phyloP scores from a whole-genome alignment of 2,888 invertebrate species.

The Parelbella ahira region DNA sequence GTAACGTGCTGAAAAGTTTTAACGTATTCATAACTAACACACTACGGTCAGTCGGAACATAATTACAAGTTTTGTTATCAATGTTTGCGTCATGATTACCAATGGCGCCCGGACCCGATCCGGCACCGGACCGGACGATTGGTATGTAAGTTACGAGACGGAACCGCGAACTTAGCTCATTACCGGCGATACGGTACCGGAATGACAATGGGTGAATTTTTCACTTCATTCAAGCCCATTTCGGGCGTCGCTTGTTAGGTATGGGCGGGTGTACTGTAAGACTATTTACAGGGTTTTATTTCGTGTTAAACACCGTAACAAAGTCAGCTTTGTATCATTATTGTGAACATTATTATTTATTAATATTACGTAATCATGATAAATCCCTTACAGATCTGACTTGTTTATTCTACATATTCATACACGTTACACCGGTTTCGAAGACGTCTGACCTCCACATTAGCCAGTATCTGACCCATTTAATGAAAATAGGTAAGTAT shows the following conservation, averaged over 20 bases:
- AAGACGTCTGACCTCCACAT: no score
- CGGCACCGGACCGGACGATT: constrained; percentile 52
- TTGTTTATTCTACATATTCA: no score
- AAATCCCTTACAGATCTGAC: no score
- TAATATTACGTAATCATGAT: no score
- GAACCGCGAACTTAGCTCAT: constrained; percentile 79
- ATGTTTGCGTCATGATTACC: constrained; percentile 66
- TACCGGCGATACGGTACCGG: constrained; percentile 63
- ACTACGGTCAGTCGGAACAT: constrained; percentile 39
- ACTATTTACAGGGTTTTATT: constrained; percentile 25
- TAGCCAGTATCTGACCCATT: no score
- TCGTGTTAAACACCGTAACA: constrained; percentile 30
- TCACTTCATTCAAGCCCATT: constrained; percentile 68
- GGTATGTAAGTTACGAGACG: constrained; percentile 77
- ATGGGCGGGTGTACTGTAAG: constrained; percentile 47
- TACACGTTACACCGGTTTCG: no score
- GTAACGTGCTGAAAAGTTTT: no score
- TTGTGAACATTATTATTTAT: no score
- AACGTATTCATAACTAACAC: constrained; percentile 11
- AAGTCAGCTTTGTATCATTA: no score
- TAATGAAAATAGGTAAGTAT: no score
- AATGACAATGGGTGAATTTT: constrained; percentile 74
- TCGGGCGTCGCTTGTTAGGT: constrained; percentile 60
- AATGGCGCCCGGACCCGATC: constrained; percentile 42
- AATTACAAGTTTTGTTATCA: constrained; percentile 56